Percentiles rank a stretch among this genome's conserved stretches.
These are phyloP conservation scores for Hyposoter didymator DNA, from an alignment of 2,888 invertebrate genomes.

Conservation along the genomic window DNA sequence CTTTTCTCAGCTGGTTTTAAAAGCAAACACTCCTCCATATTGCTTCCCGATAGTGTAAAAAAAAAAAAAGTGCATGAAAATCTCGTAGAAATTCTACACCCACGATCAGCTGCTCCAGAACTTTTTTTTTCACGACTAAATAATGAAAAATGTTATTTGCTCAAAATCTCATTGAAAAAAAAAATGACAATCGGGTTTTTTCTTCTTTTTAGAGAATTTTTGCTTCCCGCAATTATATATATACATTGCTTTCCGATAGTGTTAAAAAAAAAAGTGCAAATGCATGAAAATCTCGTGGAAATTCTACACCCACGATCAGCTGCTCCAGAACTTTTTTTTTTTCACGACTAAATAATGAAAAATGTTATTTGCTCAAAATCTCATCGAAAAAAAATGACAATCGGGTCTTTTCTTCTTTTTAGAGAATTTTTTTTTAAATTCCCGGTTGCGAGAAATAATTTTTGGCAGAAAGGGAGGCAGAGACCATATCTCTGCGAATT, in stretches of 20 bases:
- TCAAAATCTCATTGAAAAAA: neutral
- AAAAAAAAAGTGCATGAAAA: constrained; percentile 11
- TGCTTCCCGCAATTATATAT: no score
- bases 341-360: neutral
- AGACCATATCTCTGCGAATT: neutral
- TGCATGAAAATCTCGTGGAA: neutral
- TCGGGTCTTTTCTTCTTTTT: neutral
- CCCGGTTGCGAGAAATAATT: neutral
- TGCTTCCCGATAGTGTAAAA: constrained; percentile 22
- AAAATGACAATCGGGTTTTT: neutral
- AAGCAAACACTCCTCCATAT: constrained; percentile 27
- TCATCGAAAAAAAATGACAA: neutral
- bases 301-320: neutral
- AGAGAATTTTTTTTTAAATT: no score
- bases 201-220: no score
- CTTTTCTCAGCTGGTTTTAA: constrained; percentile 45
- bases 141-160: neutral
- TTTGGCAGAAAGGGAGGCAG: neutral
- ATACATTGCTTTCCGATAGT: constrained; percentile 10
- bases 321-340: neutral
- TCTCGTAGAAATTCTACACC: neutral
- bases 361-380: neutral
- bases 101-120: neutral
- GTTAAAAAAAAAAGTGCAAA: constrained; percentile 31
- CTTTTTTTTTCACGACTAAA: neutral